Percentiles rank a stretch among this genome's conserved stretches.
Evolutionary conservation across 2,113 vertebrate genomes (phyloP).

Genomic region (Sinosuthora webbiana): DNA sequence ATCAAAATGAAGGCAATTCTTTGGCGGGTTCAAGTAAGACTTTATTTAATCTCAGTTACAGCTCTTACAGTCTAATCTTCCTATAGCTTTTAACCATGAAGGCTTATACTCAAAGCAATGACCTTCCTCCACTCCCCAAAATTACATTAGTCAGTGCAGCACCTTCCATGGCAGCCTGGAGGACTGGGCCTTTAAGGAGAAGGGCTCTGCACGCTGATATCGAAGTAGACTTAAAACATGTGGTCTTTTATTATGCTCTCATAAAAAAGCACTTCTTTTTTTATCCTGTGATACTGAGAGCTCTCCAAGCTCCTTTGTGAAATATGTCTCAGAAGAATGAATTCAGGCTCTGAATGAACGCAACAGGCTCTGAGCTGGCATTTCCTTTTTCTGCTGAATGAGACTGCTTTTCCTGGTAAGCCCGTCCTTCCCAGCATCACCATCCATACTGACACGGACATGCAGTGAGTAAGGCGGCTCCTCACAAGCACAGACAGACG

Average conservation of each 20-base stretch:
- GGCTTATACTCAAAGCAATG: background rate
- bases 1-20: background rate
- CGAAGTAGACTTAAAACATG: background rate
- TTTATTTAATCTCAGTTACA: background rate
- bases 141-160: background rate
- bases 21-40: background rate
- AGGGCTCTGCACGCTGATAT: background rate
- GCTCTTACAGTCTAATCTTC: background rate
- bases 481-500: background rate
- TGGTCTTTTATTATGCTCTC: background rate
- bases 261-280: background rate
- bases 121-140: background rate
- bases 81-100: background rate
- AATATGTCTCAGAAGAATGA: background rate
- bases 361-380: slow-evolving; percentile 45
- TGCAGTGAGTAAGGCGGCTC: background rate
- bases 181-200: background rate
- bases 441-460: background rate
- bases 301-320: background rate
- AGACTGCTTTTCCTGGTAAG: slow-evolving; percentile 15
- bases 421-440: background rate
- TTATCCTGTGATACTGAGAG: background rate
- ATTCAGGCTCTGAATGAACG: slow-evolving; percentile 30
- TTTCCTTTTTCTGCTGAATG: slow-evolving; percentile 36
- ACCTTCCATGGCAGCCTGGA: background rate